phyloP scores from a whole-genome alignment of 2,797 vertebrate species.

The Siniperca scherzeri region DNA sequence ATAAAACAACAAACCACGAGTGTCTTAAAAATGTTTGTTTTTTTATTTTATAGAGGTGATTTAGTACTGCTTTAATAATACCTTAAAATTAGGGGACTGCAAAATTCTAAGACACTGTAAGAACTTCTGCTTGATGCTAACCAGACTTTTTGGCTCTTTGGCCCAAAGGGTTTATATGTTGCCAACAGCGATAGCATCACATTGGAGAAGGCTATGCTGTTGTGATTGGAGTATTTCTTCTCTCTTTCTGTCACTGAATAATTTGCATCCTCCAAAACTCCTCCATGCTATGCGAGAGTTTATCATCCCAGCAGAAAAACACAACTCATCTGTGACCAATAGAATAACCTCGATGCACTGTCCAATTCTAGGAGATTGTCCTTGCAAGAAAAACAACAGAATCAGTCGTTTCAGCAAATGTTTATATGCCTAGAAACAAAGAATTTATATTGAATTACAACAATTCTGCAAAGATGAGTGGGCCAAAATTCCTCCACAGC shows the following conservation, averaged over 20 bases:
- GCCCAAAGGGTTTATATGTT: background rate
- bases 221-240: background rate
- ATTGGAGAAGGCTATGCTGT: background rate
- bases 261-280: slow-evolving; percentile 5
- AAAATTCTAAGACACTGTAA: background rate
- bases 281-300: background rate
- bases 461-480: no score
- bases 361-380: background rate
- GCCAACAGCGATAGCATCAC: background rate
- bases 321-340: background rate
- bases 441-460: no score
- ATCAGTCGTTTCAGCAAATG: background rate
- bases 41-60: slow-evolving; percentile 24
- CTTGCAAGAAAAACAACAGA: background rate
- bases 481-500: no score
- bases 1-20: background rate
- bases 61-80: slow-evolving; percentile 11
- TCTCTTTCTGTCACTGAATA: slow-evolving; percentile 4
- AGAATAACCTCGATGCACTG: background rate
- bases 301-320: background rate
- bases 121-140: slow-evolving; percentile 12
- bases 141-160: background rate
- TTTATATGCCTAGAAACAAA: no score
- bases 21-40: background rate
- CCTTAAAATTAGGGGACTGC: background rate